Evolutionary conservation across 2,888 invertebrate species (phyloP).

Genomic region (Chrysolina americana): DNA sequence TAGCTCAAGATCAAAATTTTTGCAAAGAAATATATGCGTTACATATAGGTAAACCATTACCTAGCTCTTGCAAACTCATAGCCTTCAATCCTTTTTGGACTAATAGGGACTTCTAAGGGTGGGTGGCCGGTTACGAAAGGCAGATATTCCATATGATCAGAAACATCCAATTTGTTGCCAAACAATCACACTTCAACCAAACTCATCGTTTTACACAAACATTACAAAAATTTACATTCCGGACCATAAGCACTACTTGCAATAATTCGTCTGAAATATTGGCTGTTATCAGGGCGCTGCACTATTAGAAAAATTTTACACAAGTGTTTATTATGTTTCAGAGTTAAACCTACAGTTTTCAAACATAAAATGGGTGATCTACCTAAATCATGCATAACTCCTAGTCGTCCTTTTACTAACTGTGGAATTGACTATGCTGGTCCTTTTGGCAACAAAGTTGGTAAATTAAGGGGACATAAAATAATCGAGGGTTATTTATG

Average conservation of each 20-base stretch:
- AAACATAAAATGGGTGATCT: too few species aligned
- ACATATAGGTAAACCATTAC: background rate
- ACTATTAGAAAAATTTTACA: conserved; percentile 9
- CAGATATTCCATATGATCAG: too few species aligned
- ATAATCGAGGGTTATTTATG: conserved; percentile 25
- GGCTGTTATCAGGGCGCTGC: conserved; percentile 3
- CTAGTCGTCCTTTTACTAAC: too few species aligned
- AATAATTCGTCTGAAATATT: conserved; percentile 15
- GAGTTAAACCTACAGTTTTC: too few species aligned
- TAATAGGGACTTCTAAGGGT: conserved; percentile 1
- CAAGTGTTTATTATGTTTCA: too few species aligned
- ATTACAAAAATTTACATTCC: conserved; percentile 27
- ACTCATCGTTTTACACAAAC: conserved; percentile 23
- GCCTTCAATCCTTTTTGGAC: conserved; percentile 24
- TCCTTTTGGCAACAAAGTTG: too few species aligned
- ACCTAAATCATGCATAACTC: too few species aligned
- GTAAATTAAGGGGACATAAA: too few species aligned
- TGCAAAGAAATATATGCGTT: conserved; percentile 26
- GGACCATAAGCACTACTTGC: conserved; percentile 26
- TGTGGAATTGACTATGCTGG: too few species aligned
- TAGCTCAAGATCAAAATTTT: conserved; percentile 33
- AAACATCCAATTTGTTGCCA: conserved; percentile 27
- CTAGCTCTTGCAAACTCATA: conserved; percentile 13
- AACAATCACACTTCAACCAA: conserved; percentile 23
- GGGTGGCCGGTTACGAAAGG: too few species aligned